Evolutionary conservation across 2,113 vertebrate genomes (phyloP), one percentile per base, ranked within the genome.

Genomic region (Oreamnos americanus): DNA sequence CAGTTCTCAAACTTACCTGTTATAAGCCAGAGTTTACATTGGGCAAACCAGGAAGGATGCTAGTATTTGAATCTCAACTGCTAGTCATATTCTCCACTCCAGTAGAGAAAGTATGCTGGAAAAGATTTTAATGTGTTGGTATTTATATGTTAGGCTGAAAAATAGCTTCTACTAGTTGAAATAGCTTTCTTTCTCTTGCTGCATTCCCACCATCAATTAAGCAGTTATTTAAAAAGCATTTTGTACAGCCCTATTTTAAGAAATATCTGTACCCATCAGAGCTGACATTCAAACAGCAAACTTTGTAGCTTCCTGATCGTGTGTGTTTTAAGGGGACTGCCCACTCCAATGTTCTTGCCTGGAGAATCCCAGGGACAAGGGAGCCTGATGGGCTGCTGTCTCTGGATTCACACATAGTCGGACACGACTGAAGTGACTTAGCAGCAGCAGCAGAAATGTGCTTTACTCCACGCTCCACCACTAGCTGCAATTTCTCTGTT

Each of bases 101-200:
- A 39, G n/a, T 28, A 11, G 19, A 60, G 25, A 82, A 83, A 64
- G 33, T 60, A 26, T 51, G 10, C 28, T 84, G 13, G 76, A 79
- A 91, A 79, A 88, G 67, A 55, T 91, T 95, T 43, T 79, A 28
- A 51, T 84, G 79, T 47, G 30, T 33, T 94, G 91, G 15, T 96
- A 55, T 93, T 53, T 95, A 87, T 83, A 97, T 87, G 11, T 30
- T 93, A 96, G 53, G 19, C 43, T 95, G 55, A 17, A 36, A n/a
- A 47, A 86, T 71, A 74, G 28, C 19, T 45, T 64, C 15, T 90
- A 49, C 47, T 26, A 51, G 39, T 15, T 47, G 36, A 94, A 87
- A 88, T 17, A 64, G 9, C 39, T 17, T 96, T 39, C 10, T 7
- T 36, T 82, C 5, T 60, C 81, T 90, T 64, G 26, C 33, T 95